Evolutionary conservation across 2,797 vertebrate species (phyloP).

Genomic region (Chaetophractus vellerosus): DNA sequence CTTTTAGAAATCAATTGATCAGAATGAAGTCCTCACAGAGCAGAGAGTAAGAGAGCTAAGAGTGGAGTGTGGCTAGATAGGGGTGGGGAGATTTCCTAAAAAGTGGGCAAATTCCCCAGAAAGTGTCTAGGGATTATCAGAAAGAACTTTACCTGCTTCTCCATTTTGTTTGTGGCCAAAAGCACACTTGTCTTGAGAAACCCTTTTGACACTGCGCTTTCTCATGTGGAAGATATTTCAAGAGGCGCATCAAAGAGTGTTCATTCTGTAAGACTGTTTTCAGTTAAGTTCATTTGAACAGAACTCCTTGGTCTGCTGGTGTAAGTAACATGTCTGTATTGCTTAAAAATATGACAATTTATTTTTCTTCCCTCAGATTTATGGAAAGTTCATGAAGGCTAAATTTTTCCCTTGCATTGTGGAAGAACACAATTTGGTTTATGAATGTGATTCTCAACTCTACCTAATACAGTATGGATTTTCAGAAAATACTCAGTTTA

Average conservation of each 20-base stretch:
- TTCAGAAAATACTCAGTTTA: conserved; percentile 63
- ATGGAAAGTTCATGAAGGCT: conserved; percentile 65
- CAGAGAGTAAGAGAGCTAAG: not conserved
- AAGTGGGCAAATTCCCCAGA: not conserved
- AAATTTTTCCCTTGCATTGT: conserved; percentile 39
- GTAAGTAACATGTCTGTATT: conserved; percentile 62
- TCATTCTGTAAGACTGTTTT: conserved; percentile 75
- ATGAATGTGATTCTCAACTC: conserved; percentile 63
- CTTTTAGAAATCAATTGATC: conserved; percentile 46
- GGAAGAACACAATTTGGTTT: conserved; percentile 35
- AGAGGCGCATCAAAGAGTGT: conserved; percentile 75
- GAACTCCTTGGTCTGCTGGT: conserved; percentile 68
- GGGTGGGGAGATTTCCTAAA: not conserved
- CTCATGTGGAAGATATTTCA: conserved; percentile 64
- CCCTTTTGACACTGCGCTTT: conserved; percentile 54
- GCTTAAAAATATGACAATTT: conserved; percentile 71
- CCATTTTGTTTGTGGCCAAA: not conserved
- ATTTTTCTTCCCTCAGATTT: conserved; percentile 70
- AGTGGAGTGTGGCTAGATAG: not conserved
- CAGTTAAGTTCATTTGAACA: conserved; percentile 67
- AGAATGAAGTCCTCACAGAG: not conserved
- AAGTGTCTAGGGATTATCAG: not conserved
- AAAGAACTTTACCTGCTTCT: not conserved
- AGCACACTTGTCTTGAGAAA: conserved; percentile 48
- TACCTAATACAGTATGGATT: conserved; percentile 38